Percentiles rank a stretch among this genome's conserved stretches.
Evolutionary conservation across 2,113 vertebrate genomes (phyloP).

Genomic region (Rhombomys opimus): DNA sequence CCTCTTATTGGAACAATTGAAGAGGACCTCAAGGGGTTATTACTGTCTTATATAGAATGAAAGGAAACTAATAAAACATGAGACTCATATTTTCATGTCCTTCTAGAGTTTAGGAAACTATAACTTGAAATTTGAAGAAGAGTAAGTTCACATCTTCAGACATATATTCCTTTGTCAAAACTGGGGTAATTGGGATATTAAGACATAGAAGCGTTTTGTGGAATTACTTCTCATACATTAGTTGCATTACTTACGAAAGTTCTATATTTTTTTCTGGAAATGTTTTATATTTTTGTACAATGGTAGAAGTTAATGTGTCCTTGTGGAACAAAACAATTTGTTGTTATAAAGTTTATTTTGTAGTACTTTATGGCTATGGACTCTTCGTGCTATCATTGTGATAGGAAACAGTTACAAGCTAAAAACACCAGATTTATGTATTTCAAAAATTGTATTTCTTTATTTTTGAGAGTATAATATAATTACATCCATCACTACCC

Average conservation of each 20-base stretch:
- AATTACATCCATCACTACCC: background rate
- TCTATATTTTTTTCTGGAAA: background rate
- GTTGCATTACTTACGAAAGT: background rate
- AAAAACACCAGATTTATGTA: background rate
- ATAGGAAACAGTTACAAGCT: background rate
- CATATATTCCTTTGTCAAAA: background rate
- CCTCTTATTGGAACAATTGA: background rate
- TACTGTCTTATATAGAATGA: background rate
- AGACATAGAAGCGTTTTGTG: background rate
- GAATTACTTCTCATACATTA: background rate
- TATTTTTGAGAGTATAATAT: background rate
- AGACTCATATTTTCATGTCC: background rate
- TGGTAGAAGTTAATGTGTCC: background rate
- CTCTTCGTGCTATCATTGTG: background rate
- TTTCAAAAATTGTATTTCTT: background rate
- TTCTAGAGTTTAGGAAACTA: background rate
- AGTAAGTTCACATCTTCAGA: background rate
- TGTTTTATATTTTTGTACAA: background rate
- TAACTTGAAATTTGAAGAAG: background rate
- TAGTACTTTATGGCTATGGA: rapidly evolving
- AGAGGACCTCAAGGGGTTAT: background rate
- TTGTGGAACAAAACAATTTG: background rate
- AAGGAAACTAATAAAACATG: background rate
- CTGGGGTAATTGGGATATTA: background rate
- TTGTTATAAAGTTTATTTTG: background rate